Evolutionary conservation across 2,797 vertebrate genomes (phyloP), one percentile per base, ranked within the genome.

Genomic region (Melopsittacus undulatus): DNA sequence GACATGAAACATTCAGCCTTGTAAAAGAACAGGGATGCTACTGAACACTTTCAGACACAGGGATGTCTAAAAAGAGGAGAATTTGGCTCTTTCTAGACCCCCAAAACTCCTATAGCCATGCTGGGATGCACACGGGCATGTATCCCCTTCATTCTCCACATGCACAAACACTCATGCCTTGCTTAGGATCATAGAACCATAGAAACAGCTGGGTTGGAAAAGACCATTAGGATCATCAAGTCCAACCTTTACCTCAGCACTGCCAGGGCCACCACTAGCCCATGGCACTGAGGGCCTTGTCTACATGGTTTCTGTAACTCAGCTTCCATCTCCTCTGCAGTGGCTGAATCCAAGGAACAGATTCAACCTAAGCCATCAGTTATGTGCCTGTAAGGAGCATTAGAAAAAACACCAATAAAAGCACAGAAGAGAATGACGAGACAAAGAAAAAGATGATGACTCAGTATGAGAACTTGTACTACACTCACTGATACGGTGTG

Each of bases 401-500:
- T 75, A 77, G 3, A 56, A 62, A 81, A 91, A 49, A 34, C 34
- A 56, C 40, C 81, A 91, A 88, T 17, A 64, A 45, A 88, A 94
- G 79, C 14, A 10, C 9, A 64, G 68, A 69, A 89, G 74, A 79
- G 64, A 49, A 67, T 72, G 76, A 95, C 94, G 83, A 97, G 91
- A 95, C 95, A 95, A 92, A 73, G 90, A 85, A 90, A 90, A 94
- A 94, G 89, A 87, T 94, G 79, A 84, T 38, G 92, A 42, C 64
- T 94, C 36, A 36, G 51, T 88, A 84, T 15, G n/a, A 90, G 79
- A 67, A 79, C 89, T 64, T 90, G 92, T 74, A 89, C 90, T 75
- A 92, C 78, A 66, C 63, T 83, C 84, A 49, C 83, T 75, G 95
- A 96, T 95, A 96, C 85, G 68, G 93, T 46, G 38, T 2, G 17